Evolutionary conservation across 2,888 invertebrate species (phyloP).

Genomic region (Drosophila meridionalis): DNA sequence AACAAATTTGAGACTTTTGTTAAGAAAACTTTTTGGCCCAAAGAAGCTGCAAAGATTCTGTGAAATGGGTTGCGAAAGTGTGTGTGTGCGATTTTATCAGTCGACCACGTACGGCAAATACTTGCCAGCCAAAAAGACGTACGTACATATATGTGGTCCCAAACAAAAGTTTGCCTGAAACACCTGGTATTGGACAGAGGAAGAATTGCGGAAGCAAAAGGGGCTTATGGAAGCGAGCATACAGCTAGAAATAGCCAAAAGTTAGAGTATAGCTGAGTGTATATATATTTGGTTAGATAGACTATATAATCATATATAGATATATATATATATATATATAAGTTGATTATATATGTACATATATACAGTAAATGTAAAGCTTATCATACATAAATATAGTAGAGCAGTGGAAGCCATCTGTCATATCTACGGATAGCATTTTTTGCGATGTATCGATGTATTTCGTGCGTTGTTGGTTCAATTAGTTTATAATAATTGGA

Average conservation of each 20-base stretch:
- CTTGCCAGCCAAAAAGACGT: slow-evolving; percentile 30
- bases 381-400: too few relatives aligned
- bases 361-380: too few relatives aligned
- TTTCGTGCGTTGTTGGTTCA: too few relatives aligned
- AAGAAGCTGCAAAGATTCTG: slow-evolving; percentile 40
- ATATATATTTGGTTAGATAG: neutral
- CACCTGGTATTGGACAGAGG: slow-evolving; percentile 16
- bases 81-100: slow-evolving; percentile 58
- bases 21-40: slow-evolving; percentile 55
- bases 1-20: slow-evolving; percentile 81
- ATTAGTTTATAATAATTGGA: too few relatives aligned
- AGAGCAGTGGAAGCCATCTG: too few relatives aligned
- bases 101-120: slow-evolving; percentile 61
- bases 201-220: slow-evolving; percentile 6
- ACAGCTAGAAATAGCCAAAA: neutral
- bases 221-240: neutral
- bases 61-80: slow-evolving; percentile 24
- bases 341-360: too few relatives aligned
- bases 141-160: slow-evolving; percentile 13
- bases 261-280: neutral
- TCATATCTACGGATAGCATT: too few relatives aligned
- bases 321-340: too few relatives aligned
- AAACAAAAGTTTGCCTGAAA: slow-evolving; percentile 39
- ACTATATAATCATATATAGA: too few relatives aligned
- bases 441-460: too few relatives aligned